phyloP scores from a whole-genome alignment of 1,140 invertebrate genomes.

The Drosophila novamexicana region DNA sequence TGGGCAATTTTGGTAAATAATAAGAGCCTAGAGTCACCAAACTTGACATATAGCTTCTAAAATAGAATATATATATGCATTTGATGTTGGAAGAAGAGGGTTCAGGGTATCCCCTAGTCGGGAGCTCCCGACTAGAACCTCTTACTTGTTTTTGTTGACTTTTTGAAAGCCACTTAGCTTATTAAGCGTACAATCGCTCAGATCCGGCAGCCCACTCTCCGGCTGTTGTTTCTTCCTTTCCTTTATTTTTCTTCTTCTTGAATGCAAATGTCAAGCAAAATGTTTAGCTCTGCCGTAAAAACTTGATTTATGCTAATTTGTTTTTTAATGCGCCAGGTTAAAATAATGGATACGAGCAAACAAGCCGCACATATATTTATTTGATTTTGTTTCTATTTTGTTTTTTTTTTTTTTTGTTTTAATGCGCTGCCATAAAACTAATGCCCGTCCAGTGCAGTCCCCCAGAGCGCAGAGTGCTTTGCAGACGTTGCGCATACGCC shows the following conservation, averaged over 20 bases:
- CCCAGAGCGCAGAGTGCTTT: background rate
- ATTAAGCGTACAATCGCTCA: background rate
- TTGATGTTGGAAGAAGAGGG: too few relatives aligned
- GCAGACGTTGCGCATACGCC: constrained; percentile 37
- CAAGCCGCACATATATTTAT: constrained; percentile 34
- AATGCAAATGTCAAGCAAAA: constrained; percentile 23
- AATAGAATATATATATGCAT: too few relatives aligned
- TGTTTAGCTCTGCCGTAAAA: constrained; percentile 37
- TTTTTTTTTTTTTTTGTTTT: constrained; percentile 16
- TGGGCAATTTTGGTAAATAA: too few relatives aligned
- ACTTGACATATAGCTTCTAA: too few relatives aligned
- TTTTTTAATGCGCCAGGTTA: constrained; percentile 16
- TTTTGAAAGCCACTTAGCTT: background rate
- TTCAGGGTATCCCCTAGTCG: too few relatives aligned
- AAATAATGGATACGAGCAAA: constrained; percentile 19
- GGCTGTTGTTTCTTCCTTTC: background rate
- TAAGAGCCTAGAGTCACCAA: too few relatives aligned
- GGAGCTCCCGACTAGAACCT: too few relatives aligned
- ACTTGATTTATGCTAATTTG: constrained; percentile 55
- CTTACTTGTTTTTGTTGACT: too few relatives aligned
- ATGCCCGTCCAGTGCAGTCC: constrained; percentile 23
- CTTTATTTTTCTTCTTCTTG: background rate
- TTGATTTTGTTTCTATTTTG: constrained; percentile 24
- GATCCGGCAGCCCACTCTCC: too few relatives aligned
- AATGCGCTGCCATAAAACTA: constrained; percentile 35